Conservation (phyloP, 2,888 invertebrate species). For the Punctoribates punctum region DNA sequence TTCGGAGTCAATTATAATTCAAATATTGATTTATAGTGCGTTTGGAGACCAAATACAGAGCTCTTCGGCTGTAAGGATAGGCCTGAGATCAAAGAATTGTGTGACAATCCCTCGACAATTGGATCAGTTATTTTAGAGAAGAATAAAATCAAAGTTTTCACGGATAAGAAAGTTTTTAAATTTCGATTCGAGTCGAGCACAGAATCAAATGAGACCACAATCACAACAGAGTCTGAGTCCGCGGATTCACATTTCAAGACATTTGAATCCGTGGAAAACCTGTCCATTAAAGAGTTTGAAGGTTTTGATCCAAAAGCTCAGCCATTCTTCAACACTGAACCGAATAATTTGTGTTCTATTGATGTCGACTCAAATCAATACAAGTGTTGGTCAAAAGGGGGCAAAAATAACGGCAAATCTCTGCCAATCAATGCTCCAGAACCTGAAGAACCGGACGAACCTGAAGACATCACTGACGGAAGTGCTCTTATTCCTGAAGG, state of each 20-base stretch:
- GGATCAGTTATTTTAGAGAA: not conserved
- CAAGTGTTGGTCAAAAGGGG: not conserved
- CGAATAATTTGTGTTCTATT: not conserved
- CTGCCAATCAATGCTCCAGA: not conserved
- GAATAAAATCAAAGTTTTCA: not conserved
- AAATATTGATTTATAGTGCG: not conserved
- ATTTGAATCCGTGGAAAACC: not conserved
- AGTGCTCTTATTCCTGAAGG: constrained; percentile 8
- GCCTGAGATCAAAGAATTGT: not conserved
- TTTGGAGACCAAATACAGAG: not conserved
- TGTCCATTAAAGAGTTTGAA: not conserved
- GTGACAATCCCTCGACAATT: not conserved
- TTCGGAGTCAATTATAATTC: not conserved
- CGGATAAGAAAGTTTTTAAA: not conserved
- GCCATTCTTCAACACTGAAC: not conserved
- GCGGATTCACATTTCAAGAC: not conserved
- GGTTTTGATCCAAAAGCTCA: not conserved
- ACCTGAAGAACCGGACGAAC: not conserved
- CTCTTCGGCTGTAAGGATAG: not conserved
- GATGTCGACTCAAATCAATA: not conserved
- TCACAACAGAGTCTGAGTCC: not conserved
- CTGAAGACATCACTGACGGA: not conserved
- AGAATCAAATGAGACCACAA: not conserved
- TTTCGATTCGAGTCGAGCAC: not conserved
- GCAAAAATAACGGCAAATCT: not conserved